Percentiles rank a stretch among this genome's conserved stretches.
phyloP scores from a whole-genome alignment of 2,888 invertebrate species.

The Cosmia pyralina region DNA sequence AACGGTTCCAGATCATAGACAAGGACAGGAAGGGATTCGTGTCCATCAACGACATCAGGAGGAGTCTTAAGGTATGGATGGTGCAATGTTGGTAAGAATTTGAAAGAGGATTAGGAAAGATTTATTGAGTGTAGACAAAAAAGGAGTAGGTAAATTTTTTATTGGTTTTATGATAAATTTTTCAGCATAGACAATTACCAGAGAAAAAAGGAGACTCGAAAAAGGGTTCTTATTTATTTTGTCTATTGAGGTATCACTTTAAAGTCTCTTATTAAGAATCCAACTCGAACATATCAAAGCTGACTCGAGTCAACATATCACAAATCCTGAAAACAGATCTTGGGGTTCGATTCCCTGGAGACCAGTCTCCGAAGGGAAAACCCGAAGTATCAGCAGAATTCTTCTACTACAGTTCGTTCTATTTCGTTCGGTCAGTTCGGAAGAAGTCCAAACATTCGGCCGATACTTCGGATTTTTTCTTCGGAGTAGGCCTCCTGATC shows the following conservation, averaged over 20 bases:
- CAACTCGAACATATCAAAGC: background rate
- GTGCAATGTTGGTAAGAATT: conserved; percentile 8
- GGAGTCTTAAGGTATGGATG: conserved; percentile 96
- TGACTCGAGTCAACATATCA: too few species aligned
- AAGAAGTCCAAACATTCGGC: too few species aligned
- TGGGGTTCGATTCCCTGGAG: conserved; percentile 17
- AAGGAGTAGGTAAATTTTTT: too few species aligned
- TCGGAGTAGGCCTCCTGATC: conserved; percentile 1
- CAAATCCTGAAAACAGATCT: background rate
- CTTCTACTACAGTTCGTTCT: too few species aligned
- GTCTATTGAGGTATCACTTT: background rate
- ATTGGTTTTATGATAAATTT: background rate
- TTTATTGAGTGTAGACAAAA: background rate
- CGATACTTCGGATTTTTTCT: too few species aligned
- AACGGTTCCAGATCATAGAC: conserved; percentile 98
- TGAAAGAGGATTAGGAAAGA: rapidly evolving
- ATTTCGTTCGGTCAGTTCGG: too few species aligned
- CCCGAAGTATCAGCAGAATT: too few species aligned
- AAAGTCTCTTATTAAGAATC: background rate
- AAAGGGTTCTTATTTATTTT: background rate
- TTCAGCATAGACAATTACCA: conserved; percentile 6
- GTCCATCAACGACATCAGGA: conserved; percentile 98
- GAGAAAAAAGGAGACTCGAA: background rate
- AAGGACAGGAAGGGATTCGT: conserved; percentile 99
- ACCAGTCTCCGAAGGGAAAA: too few species aligned